These are phyloP conservation scores for Herpailurus yagouaroundi DNA, from an alignment of 2,113 vertebrate genomes.

Conservation along the genomic window DNA sequence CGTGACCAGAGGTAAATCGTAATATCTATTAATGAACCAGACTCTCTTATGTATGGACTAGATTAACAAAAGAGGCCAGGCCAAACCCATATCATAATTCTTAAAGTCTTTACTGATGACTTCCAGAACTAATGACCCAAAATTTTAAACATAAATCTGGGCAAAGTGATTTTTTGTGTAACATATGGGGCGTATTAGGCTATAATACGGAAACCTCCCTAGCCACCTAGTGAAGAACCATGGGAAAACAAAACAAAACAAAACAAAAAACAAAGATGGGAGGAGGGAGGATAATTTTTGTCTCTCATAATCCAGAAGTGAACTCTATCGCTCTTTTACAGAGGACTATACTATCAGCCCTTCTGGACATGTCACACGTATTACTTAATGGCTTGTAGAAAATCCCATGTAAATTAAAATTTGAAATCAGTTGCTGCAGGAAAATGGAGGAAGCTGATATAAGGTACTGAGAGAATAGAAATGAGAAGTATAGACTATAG, in stretches of 20 bases:
- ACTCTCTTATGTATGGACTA: not conserved
- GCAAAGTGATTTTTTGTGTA: slow-evolving; percentile 36
- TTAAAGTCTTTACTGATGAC: not conserved
- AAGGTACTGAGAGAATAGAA: not conserved
- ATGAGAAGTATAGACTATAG: not conserved
- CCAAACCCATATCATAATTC: not conserved
- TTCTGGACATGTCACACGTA: not conserved
- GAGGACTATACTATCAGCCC: not conserved
- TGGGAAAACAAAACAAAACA: too few relatives aligned
- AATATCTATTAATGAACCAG: not conserved
- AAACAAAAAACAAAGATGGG: not conserved
- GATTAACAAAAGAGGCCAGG: not conserved
- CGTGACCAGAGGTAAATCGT: not conserved
- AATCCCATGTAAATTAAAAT: slow-evolving; percentile 1
- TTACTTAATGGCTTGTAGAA: not conserved
- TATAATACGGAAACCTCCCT: not conserved
- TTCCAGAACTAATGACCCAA: not conserved
- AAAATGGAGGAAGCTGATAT: not conserved
- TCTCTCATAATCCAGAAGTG: not conserved
- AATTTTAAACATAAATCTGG: not conserved
- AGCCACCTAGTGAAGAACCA: not conserved
- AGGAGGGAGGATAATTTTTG: not conserved
- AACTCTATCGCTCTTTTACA: not conserved
- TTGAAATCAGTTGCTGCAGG: not conserved
- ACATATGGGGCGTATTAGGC: not conserved